phyloP scores from a whole-genome alignment of 2,113 vertebrate genomes.

The Xiphophorus couchianus region DNA sequence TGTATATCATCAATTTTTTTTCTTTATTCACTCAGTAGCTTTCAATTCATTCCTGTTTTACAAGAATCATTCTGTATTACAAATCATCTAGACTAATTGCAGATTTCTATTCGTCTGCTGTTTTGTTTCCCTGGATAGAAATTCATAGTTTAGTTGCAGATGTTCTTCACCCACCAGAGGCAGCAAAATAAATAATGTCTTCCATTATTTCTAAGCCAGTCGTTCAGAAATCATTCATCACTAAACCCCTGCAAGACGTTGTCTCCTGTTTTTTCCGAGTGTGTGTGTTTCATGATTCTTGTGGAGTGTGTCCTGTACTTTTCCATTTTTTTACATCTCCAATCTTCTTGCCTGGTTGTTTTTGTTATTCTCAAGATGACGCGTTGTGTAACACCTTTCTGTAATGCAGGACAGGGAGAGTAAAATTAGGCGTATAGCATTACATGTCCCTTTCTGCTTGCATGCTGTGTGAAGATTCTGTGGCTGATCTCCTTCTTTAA shows the following conservation, averaged over 20 bases:
- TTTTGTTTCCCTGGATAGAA: conserved; percentile 35
- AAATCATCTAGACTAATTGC: not conserved
- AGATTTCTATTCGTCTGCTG: not conserved
- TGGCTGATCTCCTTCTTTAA: conserved; percentile 59
- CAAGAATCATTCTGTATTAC: not conserved
- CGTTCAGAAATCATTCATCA: conserved; percentile 73
- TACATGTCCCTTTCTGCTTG: conserved; percentile 9
- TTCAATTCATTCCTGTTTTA: not conserved
- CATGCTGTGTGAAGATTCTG: conserved; percentile 39
- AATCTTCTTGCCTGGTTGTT: conserved; percentile 14
- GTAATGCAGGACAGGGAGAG: conserved; percentile 6
- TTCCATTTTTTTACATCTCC: not conserved
- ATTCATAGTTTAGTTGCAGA: conserved; percentile 53
- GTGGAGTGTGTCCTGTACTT: not conserved
- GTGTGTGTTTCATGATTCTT: conserved; percentile 6
- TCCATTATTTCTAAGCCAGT: conserved; percentile 28
- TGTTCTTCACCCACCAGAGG: conserved; percentile 60
- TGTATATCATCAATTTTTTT: not conserved
- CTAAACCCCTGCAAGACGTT: conserved; percentile 45
- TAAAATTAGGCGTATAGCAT: not conserved
- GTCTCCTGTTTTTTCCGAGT: conserved; percentile 17
- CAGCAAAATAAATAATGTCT: conserved; percentile 69
- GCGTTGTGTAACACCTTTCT: conserved; percentile 4
- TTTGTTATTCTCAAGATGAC: not conserved
- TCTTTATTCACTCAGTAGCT: not conserved